Percentiles rank a stretch among this genome's conserved stretches.
Conservation (phyloP, 2,797 vertebrate species). For the Myripristis jacobus region DNA sequence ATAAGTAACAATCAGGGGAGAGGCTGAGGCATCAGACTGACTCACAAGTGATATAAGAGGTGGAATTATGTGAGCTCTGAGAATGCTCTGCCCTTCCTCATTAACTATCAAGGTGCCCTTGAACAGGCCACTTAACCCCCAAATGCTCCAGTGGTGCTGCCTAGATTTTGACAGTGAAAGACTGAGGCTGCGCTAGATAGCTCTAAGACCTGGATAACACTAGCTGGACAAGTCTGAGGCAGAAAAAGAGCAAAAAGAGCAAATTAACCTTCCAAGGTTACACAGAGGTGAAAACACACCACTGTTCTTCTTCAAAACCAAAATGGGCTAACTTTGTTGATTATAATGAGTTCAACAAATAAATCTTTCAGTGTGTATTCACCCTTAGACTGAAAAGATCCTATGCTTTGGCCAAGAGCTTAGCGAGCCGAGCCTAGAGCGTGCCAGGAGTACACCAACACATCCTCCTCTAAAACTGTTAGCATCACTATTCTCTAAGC, state of each 20-base stretch:
- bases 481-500: constrained; percentile 34
- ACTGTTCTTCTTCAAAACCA: constrained; percentile 11
- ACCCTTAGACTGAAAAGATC: constrained; percentile 36
- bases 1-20: constrained; percentile 49
- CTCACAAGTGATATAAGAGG: constrained; percentile 54
- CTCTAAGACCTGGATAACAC: constrained; percentile 4
- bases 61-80: constrained; percentile 54
- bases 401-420: constrained; percentile 33
- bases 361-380: constrained; percentile 19
- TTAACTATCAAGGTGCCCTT: constrained; percentile 55
- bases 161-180: constrained; percentile 28
- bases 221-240: background rate
- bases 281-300: constrained; percentile 4
- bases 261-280: background rate
- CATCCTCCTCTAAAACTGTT: constrained; percentile 41
- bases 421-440: constrained; percentile 17
- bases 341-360: constrained; percentile 40
- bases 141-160: constrained; percentile 35
- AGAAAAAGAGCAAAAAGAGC: constrained; percentile 5
- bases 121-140: constrained; percentile 44
- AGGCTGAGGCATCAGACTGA: constrained; percentile 22
- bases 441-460: constrained; percentile 35
- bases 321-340: constrained; percentile 27
- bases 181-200: constrained; percentile 17
- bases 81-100: constrained; percentile 61